A percentile compares a stretch with the other conserved stretches of the same genome.
These are phyloP conservation scores for Catostomus latipinnis DNA, from an alignment of 2,797 vertebrate species.

Conservation along the genomic window DNA sequence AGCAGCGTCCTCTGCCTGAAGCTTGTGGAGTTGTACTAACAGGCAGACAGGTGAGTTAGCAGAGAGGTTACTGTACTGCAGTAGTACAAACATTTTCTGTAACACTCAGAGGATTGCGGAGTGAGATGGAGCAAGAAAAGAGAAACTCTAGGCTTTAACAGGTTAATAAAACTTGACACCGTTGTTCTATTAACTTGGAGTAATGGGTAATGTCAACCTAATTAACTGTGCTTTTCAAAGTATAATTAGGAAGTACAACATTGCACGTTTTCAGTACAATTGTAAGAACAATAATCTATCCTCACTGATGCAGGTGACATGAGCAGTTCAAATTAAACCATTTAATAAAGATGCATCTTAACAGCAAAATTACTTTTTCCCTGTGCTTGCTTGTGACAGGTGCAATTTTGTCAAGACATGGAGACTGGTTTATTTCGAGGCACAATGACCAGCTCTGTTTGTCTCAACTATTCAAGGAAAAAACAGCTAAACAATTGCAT, in stretches of 20 bases:
- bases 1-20: conserved; percentile 65
- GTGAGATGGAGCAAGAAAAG: background rate
- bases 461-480: too few species aligned
- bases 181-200: conserved; percentile 23
- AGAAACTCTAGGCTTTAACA: background rate
- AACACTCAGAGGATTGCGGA: background rate
- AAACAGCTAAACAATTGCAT: too few species aligned
- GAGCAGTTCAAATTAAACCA: too few species aligned
- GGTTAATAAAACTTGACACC: background rate
- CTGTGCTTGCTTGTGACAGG: too few species aligned
- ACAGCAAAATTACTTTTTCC: too few species aligned
- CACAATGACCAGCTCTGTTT: too few species aligned
- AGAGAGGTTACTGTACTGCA: conserved; percentile 24
- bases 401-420: too few species aligned
- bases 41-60: conserved; percentile 58
- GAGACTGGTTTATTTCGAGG: too few species aligned
- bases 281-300: too few species aligned
- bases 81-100: background rate
- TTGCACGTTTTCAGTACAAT: too few species aligned
- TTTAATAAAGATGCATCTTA: too few species aligned
- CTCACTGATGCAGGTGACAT: too few species aligned
- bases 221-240: conserved; percentile 14
- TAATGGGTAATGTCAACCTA: conserved; percentile 32
- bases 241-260: background rate
- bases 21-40: conserved; percentile 67